A percentile compares a stretch with the other conserved stretches of the same genome.
phyloP scores from a whole-genome alignment of 1,140 invertebrate genomes.

The Drosophila watanabei region DNA sequence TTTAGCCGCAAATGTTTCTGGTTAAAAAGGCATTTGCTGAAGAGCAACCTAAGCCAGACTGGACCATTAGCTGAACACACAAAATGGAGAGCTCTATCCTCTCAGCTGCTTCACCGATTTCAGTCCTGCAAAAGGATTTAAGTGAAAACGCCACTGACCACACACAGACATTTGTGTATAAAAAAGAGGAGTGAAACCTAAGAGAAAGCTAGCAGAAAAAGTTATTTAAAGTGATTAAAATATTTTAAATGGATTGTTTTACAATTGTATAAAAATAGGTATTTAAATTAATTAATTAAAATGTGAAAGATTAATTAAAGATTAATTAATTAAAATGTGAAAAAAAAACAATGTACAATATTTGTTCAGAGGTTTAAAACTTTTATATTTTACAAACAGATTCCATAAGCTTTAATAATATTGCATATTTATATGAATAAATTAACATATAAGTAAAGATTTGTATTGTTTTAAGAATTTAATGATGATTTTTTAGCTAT shows the following conservation, averaged over 20 bases:
- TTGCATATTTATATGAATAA: no score
- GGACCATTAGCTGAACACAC: conserved; percentile 52
- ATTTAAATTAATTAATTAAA: no score
- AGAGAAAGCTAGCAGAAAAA: background rate
- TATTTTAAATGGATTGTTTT: background rate
- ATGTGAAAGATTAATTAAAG: no score
- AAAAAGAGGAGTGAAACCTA: background rate
- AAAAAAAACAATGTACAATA: no score
- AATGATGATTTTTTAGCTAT: no score
- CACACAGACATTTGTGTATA: conserved; percentile 9
- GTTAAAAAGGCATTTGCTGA: conserved; percentile 4
- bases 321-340: no score
- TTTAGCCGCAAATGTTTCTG: conserved; percentile 27
- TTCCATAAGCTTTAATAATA: no score
- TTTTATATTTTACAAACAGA: no score
- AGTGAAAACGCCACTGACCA: conserved; percentile 61
- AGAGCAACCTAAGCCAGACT: conserved; percentile 14
- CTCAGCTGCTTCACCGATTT: conserved; percentile 17
- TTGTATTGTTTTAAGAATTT: no score
- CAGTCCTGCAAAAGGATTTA: conserved; percentile 35
- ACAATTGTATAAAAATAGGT: background rate
- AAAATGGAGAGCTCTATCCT: conserved; percentile 15
- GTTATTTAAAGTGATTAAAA: background rate
- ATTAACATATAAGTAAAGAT: no score
- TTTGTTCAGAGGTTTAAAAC: no score